These are phyloP conservation scores for Habroteleia sp. DNA, from an alignment of 2,888 invertebrate genomes.

Conservation along the genomic window DNA sequence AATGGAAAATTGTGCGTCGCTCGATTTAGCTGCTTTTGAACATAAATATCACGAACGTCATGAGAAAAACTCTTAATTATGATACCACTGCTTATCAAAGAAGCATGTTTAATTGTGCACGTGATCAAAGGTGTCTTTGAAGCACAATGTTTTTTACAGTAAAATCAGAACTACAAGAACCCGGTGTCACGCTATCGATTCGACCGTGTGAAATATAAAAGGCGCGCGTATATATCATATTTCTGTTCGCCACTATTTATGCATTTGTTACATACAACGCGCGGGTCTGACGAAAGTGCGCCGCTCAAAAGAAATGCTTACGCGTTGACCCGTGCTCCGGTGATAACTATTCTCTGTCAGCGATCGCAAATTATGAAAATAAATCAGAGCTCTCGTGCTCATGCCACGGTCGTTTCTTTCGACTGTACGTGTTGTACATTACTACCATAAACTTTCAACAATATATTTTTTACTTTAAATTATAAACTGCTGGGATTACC, in stretches of 20 bases:
- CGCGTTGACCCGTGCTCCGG: slow-evolving; percentile 51
- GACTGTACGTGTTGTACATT: slow-evolving; percentile 38
- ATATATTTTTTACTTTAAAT: slow-evolving; percentile 51
- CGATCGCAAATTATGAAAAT: slow-evolving; percentile 52
- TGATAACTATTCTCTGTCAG: slow-evolving; percentile 51
- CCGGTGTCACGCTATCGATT: slow-evolving; percentile 31
- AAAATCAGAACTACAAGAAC: slow-evolving; percentile 30
- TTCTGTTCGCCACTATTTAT: slow-evolving; percentile 7
- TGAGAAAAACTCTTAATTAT: slow-evolving; percentile 29
- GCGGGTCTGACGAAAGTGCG: slow-evolving; percentile 24
- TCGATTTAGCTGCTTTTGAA: slow-evolving; percentile 1
- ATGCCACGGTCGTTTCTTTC: slow-evolving; percentile 22
- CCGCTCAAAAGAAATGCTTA: slow-evolving; percentile 34
- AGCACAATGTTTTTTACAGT: slow-evolving; percentile 14
- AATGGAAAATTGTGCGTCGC: slow-evolving; percentile 4
- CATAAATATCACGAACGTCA: slow-evolving; percentile 6
- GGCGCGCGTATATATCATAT: slow-evolving; percentile 19
- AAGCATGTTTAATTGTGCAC: slow-evolving; percentile 36
- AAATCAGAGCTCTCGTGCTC: slow-evolving; percentile 30
- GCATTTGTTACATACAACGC: slow-evolving; percentile 19
- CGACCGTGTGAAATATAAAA: slow-evolving; percentile 25
- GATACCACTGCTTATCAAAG: slow-evolving; percentile 13
- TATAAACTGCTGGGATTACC: slow-evolving; percentile 42
- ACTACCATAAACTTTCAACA: slow-evolving; percentile 21
- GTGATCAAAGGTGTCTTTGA: slow-evolving; percentile 25